Conservation (phyloP, 1,140 invertebrate species). For the Bradysia coprophila region DNA sequence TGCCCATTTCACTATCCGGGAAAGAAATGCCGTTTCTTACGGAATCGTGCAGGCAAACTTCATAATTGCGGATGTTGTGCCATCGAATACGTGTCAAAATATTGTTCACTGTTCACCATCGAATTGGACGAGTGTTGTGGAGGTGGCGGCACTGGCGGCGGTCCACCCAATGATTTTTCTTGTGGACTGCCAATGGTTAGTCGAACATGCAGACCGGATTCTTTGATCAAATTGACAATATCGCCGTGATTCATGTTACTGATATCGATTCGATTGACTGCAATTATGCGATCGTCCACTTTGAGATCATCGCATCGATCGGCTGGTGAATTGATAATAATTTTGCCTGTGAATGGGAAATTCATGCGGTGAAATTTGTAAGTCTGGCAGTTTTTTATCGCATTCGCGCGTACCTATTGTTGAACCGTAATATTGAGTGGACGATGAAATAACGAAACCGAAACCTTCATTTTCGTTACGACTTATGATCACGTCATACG, state of each 20-base stretch:
- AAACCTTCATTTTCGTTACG: constrained; percentile 91
- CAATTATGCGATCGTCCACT: constrained; percentile 89
- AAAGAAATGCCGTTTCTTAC: no score
- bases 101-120: neutral
- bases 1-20: no score
- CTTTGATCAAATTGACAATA: constrained; percentile 87
- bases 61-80: constrained; percentile 15
- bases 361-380: neutral
- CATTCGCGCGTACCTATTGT: constrained; percentile 94
- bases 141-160: constrained; percentile 14
- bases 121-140: neutral
- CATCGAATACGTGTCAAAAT: neutral
- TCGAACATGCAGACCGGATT: constrained; percentile 78
- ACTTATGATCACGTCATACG: constrained; percentile 76
- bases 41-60: no score
- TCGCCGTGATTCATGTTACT: constrained; percentile 87
- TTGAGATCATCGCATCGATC: constrained; percentile 76
- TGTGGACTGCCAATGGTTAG: constrained; percentile 51
- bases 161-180: constrained; percentile 4
- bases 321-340: constrained; percentile 89
- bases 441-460: constrained; percentile 95
- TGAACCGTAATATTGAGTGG: constrained; percentile 53
- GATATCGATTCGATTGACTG: constrained; percentile 88
- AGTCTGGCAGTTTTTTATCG: no score
- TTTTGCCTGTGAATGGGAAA: constrained; percentile 54